Conservation (phyloP, 2,113 vertebrate species). For the Columba livia region DNA sequence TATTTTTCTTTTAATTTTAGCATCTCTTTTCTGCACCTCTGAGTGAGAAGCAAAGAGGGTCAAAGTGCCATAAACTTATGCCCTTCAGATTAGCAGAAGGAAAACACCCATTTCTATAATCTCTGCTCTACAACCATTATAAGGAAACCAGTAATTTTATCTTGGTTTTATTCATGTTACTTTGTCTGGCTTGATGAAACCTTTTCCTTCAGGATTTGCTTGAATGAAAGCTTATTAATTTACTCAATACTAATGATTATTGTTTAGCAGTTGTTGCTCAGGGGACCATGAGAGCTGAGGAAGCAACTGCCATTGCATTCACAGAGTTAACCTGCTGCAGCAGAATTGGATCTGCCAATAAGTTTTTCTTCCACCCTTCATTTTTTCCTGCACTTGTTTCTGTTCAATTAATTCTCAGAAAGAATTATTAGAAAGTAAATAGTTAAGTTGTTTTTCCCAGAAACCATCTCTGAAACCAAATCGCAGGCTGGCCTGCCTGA, state of each 20-base stretch:
- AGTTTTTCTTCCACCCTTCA: neutral
- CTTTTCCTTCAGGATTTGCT: neutral
- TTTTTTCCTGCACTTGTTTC: neutral
- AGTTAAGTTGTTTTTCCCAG: neutral
- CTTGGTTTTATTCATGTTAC: neutral
- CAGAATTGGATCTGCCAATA: neutral
- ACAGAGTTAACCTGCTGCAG: neutral
- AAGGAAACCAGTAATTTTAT: neutral
- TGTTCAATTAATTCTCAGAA: neutral
- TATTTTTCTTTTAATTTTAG: neutral
- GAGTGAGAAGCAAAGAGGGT: neutral
- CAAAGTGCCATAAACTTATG: neutral
- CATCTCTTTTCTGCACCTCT: neutral
- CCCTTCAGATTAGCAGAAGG: neutral
- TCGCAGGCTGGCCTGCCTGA: neutral
- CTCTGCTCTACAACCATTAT: neutral
- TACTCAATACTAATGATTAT: neutral
- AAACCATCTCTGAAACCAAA: neutral
- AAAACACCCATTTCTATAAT: neutral
- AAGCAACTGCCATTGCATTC: neutral
- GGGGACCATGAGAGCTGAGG: neutral
- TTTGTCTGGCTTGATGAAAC: neutral
- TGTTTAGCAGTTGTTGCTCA: neutral
- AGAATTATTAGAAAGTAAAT: neutral
- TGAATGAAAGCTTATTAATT: neutral